A percentile compares a stretch with the other conserved stretches of the same genome.
Conservation (phyloP, 2,888 invertebrate species). For the Pristionchus mayeri region DNA sequence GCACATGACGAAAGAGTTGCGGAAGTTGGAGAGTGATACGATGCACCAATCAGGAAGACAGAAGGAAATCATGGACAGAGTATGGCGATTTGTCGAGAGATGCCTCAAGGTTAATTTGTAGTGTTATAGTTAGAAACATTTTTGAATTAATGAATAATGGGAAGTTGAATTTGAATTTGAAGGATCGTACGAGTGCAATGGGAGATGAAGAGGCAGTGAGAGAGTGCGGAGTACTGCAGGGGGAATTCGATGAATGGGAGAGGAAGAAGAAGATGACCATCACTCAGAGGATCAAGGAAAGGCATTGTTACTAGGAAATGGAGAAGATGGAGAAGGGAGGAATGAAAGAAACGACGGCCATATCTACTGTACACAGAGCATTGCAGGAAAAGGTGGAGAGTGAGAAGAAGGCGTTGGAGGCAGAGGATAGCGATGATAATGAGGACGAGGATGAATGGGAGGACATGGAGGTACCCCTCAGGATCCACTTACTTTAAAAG, state of each 20-base stretch:
- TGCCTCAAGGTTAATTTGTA: constrained; percentile 12
- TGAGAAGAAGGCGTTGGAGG: constrained; percentile 23
- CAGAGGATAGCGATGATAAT: neutral
- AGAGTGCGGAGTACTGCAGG: constrained; percentile 5
- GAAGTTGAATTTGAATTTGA: no score
- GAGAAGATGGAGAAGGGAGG: neutral
- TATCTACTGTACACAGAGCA: neutral
- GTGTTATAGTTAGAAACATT: neutral
- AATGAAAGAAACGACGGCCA: neutral
- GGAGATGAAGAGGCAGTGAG: neutral
- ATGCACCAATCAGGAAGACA: neutral
- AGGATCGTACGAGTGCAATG: constrained; percentile 7
- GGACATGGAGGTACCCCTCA: constrained; percentile 32
- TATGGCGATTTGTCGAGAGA: neutral
- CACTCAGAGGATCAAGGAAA: constrained; percentile 29
- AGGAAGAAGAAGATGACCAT: constrained; percentile 32
- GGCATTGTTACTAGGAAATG: neutral
- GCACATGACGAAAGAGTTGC: neutral
- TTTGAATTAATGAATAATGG: neutral
- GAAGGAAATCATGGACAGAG: constrained; percentile 8
- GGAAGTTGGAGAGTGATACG: neutral
- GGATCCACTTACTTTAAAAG: neutral
- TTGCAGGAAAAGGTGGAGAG: constrained; percentile 1
- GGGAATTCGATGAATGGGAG: constrained; percentile 10
- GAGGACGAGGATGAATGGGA: constrained; percentile 49